Percentiles rank a stretch among this genome's conserved stretches.
Conservation (phyloP, 2,113 vertebrate species). For the Psilopsiagon aymara region DNA sequence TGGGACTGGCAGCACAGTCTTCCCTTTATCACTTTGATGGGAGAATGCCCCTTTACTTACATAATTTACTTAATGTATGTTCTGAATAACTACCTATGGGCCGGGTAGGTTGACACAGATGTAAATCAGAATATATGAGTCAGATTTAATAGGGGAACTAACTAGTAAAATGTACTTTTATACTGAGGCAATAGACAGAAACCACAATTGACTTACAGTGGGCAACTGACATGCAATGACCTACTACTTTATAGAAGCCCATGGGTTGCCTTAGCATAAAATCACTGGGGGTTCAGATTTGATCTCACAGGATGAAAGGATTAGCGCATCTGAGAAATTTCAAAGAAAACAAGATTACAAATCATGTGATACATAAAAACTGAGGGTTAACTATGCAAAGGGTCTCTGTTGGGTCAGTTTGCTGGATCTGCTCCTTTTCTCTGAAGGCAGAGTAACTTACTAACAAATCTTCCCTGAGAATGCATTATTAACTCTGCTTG, state of each 20-base stretch:
- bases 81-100: not conserved
- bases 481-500: not conserved
- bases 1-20: not conserved
- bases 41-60: not conserved
- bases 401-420: not conserved
- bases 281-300: not conserved
- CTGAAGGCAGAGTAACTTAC: not conserved
- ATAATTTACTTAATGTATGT: not conserved
- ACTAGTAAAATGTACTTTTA: not conserved
- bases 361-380: slow-evolving; percentile 40
- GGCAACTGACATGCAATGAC: not conserved
- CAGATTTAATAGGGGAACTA: not conserved
- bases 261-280: not conserved
- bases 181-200: not conserved
- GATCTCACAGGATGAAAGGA: slow-evolving; percentile 29
- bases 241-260: not conserved
- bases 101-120: not conserved
- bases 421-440: slow-evolving; percentile 7
- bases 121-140: not conserved
- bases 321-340: slow-evolving; percentile 52
- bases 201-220: not conserved
- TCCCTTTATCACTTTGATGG: not conserved
- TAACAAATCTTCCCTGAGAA: not conserved
- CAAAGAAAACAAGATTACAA: slow-evolving; percentile 52
- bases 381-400: not conserved